These are phyloP conservation scores for Microdon myrmicae DNA, from an alignment of 2,888 invertebrate species.

Conservation along the genomic window DNA sequence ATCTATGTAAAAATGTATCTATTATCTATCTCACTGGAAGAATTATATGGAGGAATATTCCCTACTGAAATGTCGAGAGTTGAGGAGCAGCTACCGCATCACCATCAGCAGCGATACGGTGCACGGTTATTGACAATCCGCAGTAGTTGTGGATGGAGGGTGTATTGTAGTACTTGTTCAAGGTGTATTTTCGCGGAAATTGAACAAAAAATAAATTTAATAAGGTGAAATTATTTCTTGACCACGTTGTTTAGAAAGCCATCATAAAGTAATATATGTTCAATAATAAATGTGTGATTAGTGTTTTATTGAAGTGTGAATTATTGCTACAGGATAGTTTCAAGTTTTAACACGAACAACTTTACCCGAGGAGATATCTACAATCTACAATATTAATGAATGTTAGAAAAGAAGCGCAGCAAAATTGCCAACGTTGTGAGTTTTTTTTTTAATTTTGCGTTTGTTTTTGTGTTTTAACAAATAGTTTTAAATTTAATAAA, in stretches of 20 bases:
- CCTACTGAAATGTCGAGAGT: slow-evolving; percentile 51
- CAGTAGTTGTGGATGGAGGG: slow-evolving; percentile 24
- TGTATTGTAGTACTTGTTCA: slow-evolving; percentile 28
- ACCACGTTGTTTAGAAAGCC: too few species aligned
- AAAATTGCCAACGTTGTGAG: slow-evolving; percentile 44
- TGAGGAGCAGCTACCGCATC: slow-evolving; percentile 38
- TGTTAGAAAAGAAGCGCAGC: too few species aligned
- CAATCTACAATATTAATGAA: too few species aligned
- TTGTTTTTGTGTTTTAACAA: too few species aligned
- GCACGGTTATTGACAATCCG: slow-evolving; percentile 41
- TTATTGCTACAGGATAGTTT: too few species aligned
- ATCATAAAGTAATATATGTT: too few species aligned
- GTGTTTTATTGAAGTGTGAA: too few species aligned
- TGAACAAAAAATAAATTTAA: slow-evolving; percentile 12
- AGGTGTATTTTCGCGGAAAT: slow-evolving; percentile 9
- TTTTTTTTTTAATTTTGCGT: slow-evolving; percentile 22
- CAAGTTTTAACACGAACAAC: too few species aligned
- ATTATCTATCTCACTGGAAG: slow-evolving; percentile 53
- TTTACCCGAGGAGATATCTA: too few species aligned
- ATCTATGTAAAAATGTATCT: slow-evolving; percentile 49
- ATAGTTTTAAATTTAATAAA: too few species aligned
- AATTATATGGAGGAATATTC: slow-evolving; percentile 52
- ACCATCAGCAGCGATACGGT: slow-evolving; percentile 36
- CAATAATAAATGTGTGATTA: too few species aligned
- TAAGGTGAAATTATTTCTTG: slow-evolving; percentile 36